Conservation (phyloP, 2,797 vertebrate genomes). For the Potorous gilbertii region DNA sequence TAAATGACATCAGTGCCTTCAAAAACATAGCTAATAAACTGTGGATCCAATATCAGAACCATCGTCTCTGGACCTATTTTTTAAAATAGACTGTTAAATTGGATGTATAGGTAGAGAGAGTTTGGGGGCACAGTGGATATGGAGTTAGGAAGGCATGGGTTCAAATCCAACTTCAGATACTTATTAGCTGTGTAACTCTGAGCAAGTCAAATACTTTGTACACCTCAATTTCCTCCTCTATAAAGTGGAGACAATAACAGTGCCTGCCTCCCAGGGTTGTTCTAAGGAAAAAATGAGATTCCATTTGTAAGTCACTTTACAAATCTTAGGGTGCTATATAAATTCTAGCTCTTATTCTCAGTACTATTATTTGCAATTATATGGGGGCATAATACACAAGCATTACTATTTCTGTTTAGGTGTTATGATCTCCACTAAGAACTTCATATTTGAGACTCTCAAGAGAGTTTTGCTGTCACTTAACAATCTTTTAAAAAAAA, state of each 20-base stretch:
- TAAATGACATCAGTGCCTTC: neutral
- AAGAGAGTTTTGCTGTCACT: neutral
- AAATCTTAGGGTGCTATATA: neutral
- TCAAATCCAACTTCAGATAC: neutral
- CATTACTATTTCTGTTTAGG: neutral
- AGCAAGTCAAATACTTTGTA: neutral
- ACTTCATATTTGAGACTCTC: neutral
- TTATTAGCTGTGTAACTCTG: neutral
- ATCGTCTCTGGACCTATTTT: neutral
- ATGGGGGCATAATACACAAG: neutral
- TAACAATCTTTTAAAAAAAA: neutral
- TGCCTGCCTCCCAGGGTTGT: neutral
- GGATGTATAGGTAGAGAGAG: neutral
- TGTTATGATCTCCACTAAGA: neutral
- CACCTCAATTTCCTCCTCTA: neutral
- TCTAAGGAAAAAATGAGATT: neutral
- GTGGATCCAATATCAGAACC: neutral
- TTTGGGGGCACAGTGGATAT: neutral
- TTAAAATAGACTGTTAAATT: neutral
- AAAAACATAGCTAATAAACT: neutral
- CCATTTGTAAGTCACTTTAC: neutral
- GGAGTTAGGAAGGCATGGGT: neutral
- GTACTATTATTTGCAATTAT: neutral
- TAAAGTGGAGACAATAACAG: neutral
- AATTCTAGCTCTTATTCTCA: neutral